Base-by-base conservation (phyloP, 2,113 vertebrate species). In the Rhombomys opimus region DNA sequence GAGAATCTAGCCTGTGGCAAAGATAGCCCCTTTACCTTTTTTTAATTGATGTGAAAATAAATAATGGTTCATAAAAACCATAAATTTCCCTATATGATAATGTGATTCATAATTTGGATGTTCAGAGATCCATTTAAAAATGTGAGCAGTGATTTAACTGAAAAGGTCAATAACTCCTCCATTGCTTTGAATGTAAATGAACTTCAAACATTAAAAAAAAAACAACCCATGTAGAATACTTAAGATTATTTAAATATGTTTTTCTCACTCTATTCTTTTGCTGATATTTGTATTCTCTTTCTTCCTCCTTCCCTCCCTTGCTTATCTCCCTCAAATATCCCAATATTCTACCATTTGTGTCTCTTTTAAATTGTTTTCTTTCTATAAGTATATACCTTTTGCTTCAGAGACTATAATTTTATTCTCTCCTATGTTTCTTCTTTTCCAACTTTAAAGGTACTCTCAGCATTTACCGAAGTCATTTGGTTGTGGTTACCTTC, bases 401-500 rank as follows among this genome's bases (percentile, higher is more conserved):
- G 25, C 89, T 93, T 85, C 67, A 78, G 38, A 93, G 38, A 35
- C 46, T 30, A 84, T 18, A 61, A 25, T 82, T 82, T 68, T 81
- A 13, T 72, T 90, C 41, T 88, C 72, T n/a, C 9, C 7, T 65
- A 8, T 91, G 50, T 81, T 57, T 87, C 52, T 87, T 68, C 46
- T 63, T 94, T 92, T 81, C 80, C 25, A 75, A 3, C 27, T 93
- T 93, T 89, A 61, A 81, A 91, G 38, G 20, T 35, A 89, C 68
- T 38, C 46, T 89, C 82, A 67, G 20, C 17, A 38, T 93, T 90
- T 95, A 84, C 57, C 17, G 18, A 35, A 75, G 84, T 89, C 54
- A 89, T 91, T 93, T 86, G 65, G 82, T 63, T 93, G 72, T 89
- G 76, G 22, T 80, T 80, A 63, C 75, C 32, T 93, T 95, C 35